phyloP scores from a whole-genome alignment of 2,113 vertebrate species.

The Tamias sibiricus region DNA sequence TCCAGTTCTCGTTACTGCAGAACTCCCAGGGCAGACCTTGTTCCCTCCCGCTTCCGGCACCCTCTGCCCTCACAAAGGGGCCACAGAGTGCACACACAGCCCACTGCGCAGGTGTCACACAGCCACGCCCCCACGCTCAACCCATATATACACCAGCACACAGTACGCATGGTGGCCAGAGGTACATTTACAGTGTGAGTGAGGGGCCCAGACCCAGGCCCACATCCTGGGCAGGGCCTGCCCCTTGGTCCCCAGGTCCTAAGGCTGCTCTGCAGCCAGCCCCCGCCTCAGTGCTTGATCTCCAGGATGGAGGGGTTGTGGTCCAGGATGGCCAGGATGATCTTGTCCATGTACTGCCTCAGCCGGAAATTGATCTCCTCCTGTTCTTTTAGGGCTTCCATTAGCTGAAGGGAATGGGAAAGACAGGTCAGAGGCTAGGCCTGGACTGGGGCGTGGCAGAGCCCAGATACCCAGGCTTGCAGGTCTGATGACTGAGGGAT shows the following conservation, averaged over 20 bases:
- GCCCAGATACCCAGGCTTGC: not conserved
- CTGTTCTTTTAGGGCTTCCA: constrained; percentile 98
- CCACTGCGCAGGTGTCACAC: constrained; percentile 55
- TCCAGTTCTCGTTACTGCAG: constrained; percentile 84
- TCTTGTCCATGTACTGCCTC: constrained; percentile 99
- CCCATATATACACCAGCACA: constrained; percentile 74
- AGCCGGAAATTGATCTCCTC: constrained; percentile 97
- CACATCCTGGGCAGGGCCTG: constrained; percentile 75
- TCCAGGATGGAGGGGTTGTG: constrained; percentile 98
- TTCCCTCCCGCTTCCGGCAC: not conserved
- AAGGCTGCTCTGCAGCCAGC: constrained; percentile 46
- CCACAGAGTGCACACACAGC: constrained; percentile 83
- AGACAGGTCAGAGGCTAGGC: not conserved
- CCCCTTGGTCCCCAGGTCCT: not conserved
- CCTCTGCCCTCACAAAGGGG: constrained; percentile 65
- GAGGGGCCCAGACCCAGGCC: constrained; percentile 78
- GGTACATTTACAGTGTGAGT: constrained; percentile 83
- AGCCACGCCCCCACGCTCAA: constrained; percentile 66
- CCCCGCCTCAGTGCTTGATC: constrained; percentile 93
- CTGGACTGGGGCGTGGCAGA: fast-evolving
- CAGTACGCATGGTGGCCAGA: constrained; percentile 77
- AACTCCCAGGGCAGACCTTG: constrained; percentile 78
- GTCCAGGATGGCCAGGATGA: constrained; percentile 97
- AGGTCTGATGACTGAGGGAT: not conserved
- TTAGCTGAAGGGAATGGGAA: constrained; percentile 89